Evolutionary conservation across 1,140 invertebrate species (phyloP), one percentile per base, ranked within the genome.

Genomic region (Panagrolaimus sp.): DNA sequence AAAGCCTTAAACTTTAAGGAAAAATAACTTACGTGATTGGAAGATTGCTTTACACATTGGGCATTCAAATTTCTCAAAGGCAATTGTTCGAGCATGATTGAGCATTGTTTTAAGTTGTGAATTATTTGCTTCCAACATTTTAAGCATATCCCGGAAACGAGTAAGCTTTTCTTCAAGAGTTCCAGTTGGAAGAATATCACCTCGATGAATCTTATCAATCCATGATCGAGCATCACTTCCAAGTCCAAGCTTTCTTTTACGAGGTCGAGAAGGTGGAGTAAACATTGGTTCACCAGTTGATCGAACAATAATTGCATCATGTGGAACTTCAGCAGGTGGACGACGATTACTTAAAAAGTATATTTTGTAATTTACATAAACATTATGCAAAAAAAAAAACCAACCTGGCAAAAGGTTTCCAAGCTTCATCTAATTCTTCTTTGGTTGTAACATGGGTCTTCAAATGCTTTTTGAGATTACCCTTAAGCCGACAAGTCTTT

Each of bases 351-450:
- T 83, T 28, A 65, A 74, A 70, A 9, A 8, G 9, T n/a, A n/a
- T n/a, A 17, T 38, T 63, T 63, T 15, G n/a, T n/a, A n/a, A n/a
- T n/a, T n/a, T n/a, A n/a, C n/a, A n/a, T n/a, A n/a, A n/a, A n/a
- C n/a, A n/a, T n/a, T n/a, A n/a, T n/a, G n/a, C n/a, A n/a, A n/a
- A 58, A n/a, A 14, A 21, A 58, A 12, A 21, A 43, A 43, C 64
- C n/a, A 43, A 81, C 78, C 78, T 82, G 7, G 80, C 77, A 70
- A 82, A 82, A 6, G 80, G 80, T 32, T 73, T 74, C 80, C 80
- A 82, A 15, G 81, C 81, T 38, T 75, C 78, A 48, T 82, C 80
- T 21, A 82, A 64, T 47, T 83, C 80, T 68, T 83, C 80, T 65
- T 83, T 80, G 6, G 75, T 75, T 5, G 55, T 74, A 14, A 83